A percentile compares a stretch with the other conserved stretches of the same genome.
Conservation (phyloP, 2,113 vertebrate species). For the Aramus guarauna region DNA sequence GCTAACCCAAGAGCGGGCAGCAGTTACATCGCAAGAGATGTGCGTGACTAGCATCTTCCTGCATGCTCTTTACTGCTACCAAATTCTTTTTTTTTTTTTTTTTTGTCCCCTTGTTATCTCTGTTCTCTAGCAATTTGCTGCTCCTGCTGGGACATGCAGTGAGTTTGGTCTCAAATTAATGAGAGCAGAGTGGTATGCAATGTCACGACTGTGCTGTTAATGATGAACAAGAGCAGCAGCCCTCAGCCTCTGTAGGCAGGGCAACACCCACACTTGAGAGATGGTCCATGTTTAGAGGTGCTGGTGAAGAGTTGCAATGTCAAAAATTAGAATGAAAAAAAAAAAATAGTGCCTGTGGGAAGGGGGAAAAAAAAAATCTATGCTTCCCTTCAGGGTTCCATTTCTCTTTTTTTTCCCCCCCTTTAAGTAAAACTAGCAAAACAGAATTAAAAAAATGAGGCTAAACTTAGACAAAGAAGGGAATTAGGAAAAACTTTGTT, state of each 20-base stretch:
- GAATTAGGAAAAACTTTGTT: neutral
- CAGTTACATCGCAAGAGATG: neutral
- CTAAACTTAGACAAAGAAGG: neutral
- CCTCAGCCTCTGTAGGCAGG: neutral
- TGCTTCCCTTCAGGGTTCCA: neutral
- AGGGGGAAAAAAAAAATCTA: neutral
- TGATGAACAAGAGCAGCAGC: neutral
- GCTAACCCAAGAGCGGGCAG: neutral
- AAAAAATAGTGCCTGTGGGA: rapidly evolving
- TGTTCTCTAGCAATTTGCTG: neutral
- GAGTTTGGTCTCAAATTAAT: neutral
- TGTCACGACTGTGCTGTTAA: neutral
- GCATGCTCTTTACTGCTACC: neutral
- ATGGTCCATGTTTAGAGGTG: neutral
- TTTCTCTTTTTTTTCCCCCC: neutral
- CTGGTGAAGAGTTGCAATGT: neutral
- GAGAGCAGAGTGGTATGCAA: neutral
- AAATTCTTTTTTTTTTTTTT: neutral
- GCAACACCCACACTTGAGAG: neutral
- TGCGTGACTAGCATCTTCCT: neutral
- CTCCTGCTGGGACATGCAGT: neutral
- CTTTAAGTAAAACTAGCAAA: neutral
- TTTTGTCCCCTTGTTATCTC: neutral
- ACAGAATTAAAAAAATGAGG: rapidly evolving
- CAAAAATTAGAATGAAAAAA: neutral